Evolutionary conservation across 2,113 vertebrate species (phyloP).

Genomic region (Calonectris borealis): DNA sequence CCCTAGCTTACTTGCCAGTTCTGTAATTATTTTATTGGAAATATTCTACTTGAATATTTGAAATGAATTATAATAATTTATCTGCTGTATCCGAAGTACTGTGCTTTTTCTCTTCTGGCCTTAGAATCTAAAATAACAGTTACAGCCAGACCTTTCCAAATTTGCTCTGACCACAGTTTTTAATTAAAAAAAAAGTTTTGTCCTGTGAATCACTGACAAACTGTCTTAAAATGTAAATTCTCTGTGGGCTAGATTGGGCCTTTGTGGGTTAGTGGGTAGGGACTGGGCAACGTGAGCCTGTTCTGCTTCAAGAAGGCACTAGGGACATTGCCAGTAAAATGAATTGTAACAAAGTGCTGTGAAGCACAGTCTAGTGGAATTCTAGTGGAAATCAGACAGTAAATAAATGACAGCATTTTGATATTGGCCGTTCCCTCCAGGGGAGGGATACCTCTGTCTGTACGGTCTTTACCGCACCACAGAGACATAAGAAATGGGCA

Average conservation of each 20-base stretch:
- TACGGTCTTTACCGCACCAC: neutral
- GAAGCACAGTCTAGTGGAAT: neutral
- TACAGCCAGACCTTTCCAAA: neutral
- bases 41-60: neutral
- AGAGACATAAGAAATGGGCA: neutral
- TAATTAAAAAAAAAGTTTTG: neutral
- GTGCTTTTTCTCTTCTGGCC: neutral
- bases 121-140: neutral
- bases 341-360: neutral
- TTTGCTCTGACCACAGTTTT: neutral
- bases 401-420: neutral
- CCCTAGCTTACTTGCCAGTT: neutral
- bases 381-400: neutral
- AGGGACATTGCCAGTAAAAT: neutral
- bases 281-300: neutral
- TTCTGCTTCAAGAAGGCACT: neutral
- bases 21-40: neutral
- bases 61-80: neutral
- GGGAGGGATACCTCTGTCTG: neutral
- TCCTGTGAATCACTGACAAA: neutral
- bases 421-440: fast-evolving
- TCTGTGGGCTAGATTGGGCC: neutral
- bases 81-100: neutral
- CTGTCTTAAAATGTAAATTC: neutral
- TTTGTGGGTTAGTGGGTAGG: neutral